Conservation (phyloP, 1,140 invertebrate species). For the Mya arenaria region DNA sequence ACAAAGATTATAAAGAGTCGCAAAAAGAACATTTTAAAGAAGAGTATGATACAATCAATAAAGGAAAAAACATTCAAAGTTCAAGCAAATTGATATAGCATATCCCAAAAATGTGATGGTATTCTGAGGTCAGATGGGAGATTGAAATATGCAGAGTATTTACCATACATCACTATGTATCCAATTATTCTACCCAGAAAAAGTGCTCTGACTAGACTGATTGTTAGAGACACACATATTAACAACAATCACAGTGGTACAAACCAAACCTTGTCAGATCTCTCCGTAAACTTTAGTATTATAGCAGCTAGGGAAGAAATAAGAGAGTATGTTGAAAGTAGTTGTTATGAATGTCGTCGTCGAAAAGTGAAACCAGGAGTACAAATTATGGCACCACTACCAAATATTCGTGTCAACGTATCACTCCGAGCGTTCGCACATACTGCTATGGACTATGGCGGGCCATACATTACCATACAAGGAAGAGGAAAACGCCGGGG, state of each 20-base stretch:
- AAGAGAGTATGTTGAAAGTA: neutral
- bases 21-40: neutral
- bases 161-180: neutral
- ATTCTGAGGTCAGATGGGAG: neutral
- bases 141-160: constrained; percentile 9
- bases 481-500: constrained; percentile 7
- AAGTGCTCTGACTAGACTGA: neutral
- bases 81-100: neutral
- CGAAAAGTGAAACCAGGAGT: neutral
- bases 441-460: constrained; percentile 7
- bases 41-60: neutral
- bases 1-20: neutral
- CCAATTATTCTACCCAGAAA: constrained; percentile 20
- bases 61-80: neutral
- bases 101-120: neutral
- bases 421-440: neutral
- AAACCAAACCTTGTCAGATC: constrained; percentile 11
- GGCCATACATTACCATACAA: constrained; percentile 12
- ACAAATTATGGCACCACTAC: constrained; percentile 29
- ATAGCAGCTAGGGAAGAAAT: constrained; percentile 24
- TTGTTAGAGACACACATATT: constrained; percentile 16
- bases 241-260: neutral
- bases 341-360: neutral
- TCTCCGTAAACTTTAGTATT: constrained; percentile 13
- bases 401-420: neutral